A percentile compares a stretch with the other conserved stretches of the same genome.
These are phyloP conservation scores for Sphenopsis melanotis DNA, from an alignment of 2,797 vertebrate species.

Conservation along the genomic window DNA sequence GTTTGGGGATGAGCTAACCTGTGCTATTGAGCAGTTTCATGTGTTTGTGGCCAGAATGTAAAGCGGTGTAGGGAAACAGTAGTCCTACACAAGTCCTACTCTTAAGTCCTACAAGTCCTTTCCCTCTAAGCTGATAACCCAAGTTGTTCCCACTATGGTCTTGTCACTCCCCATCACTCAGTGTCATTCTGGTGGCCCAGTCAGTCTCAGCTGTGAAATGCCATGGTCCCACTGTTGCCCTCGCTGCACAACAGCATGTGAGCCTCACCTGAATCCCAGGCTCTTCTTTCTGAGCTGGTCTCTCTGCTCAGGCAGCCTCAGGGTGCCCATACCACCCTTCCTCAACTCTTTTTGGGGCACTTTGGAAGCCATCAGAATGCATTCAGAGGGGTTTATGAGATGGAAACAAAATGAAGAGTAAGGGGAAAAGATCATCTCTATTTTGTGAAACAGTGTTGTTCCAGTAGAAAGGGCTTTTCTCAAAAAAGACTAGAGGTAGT, in stretches of 20 bases:
- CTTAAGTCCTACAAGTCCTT: not conserved
- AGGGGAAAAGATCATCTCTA: not conserved
- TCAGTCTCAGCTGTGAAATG: not conserved
- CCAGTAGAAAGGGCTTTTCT: not conserved
- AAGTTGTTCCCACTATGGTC: not conserved
- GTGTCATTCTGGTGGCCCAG: not conserved
- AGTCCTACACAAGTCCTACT: not conserved
- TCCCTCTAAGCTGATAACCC: not conserved
- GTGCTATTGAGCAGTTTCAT: not conserved
- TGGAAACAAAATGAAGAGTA: not conserved
- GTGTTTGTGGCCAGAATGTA: not conserved
- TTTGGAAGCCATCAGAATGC: not conserved
- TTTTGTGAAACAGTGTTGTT: not conserved
- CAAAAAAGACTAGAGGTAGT: not conserved
- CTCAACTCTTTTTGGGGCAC: not conserved
- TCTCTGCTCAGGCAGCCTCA: not conserved
- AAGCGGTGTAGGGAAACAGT: not conserved
- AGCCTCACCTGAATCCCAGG: not conserved
- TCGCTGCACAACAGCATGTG: not conserved
- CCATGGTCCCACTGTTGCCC: not conserved
- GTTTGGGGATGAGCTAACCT: constrained; percentile 1
- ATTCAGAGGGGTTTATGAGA: not conserved
- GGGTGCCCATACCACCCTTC: not conserved
- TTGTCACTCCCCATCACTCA: not conserved
- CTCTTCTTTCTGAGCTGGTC: not conserved